phyloP scores from a whole-genome alignment of 2,888 invertebrate species.

The Pandemis corylana region DNA sequence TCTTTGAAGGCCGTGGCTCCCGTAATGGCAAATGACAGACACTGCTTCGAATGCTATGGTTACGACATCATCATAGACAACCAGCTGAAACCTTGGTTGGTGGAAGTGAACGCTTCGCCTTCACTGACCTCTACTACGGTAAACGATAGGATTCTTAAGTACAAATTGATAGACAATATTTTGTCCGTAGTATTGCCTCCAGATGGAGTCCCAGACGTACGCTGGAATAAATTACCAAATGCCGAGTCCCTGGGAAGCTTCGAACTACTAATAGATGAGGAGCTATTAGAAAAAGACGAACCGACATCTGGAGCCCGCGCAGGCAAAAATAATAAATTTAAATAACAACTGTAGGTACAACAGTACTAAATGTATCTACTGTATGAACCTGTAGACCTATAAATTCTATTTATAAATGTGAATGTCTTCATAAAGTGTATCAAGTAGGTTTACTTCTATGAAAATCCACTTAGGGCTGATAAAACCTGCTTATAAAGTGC shows the following conservation, averaged over 20 bases:
- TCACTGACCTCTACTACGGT: slow-evolving; percentile 97
- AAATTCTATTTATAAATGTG: no score
- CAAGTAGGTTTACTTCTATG: background rate
- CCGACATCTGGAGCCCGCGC: slow-evolving; percentile 55
- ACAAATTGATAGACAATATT: slow-evolving; percentile 96
- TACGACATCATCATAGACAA: slow-evolving; percentile 98
- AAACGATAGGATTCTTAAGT: slow-evolving; percentile 96
- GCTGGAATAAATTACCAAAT: slow-evolving; percentile 93
- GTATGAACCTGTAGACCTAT: no score
- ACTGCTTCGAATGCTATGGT: slow-evolving; percentile 97
- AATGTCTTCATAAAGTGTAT: no score
- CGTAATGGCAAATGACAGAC: slow-evolving; percentile 96
- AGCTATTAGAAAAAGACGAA: slow-evolving; percentile 88
- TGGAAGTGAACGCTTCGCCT: slow-evolving; percentile 98
- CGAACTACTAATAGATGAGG: slow-evolving; percentile 93
- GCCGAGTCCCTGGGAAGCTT: slow-evolving; percentile 92
- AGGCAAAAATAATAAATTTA: slow-evolving; percentile 55
- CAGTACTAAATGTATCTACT: no score
- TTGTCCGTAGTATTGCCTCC: slow-evolving; percentile 95
- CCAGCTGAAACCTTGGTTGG: slow-evolving; percentile 96
- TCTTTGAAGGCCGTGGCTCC: slow-evolving; percentile 96
- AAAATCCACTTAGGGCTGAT: slow-evolving; percentile 9
- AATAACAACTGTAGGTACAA: background rate
- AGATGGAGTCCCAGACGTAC: slow-evolving; percentile 94
- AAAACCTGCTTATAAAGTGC: slow-evolving; percentile 46